These are phyloP conservation scores for Pseudotriccus pelzelni DNA, from an alignment of 2,797 vertebrate species.

Conservation along the genomic window DNA sequence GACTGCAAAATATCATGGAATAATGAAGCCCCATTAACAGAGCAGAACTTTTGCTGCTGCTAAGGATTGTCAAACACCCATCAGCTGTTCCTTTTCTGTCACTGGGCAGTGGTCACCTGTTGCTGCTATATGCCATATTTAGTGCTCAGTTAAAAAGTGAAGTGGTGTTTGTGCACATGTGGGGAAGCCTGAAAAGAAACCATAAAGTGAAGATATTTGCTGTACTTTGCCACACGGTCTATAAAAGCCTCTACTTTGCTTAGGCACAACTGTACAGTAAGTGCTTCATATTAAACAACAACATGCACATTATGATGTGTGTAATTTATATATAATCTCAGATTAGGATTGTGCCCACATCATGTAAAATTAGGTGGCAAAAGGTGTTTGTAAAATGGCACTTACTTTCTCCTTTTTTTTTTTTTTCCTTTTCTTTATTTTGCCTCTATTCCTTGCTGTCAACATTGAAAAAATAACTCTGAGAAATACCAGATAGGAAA, in stretches of 20 bases:
- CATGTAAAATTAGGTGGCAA: constrained; percentile 62
- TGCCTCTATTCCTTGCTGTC: constrained; percentile 34
- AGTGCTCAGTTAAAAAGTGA: not conserved
- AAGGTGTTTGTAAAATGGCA: constrained; percentile 43
- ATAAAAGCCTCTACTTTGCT: constrained; percentile 44
- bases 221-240: not conserved
- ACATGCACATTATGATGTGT: not conserved
- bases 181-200: not conserved
- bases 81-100: not conserved
- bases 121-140: not conserved
- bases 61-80: not conserved
- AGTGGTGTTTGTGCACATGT: not conserved
- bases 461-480: constrained; percentile 34
- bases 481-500: constrained; percentile 36
- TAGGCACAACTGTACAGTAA: constrained; percentile 19
- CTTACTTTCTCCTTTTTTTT: not conserved
- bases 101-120: not conserved
- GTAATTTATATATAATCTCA: constrained; percentile 8
- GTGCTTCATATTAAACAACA: constrained; percentile 59
- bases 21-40: not conserved
- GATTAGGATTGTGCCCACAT: constrained; percentile 55
- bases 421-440: not conserved
- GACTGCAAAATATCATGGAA: not conserved
- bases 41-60: not conserved
- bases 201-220: not conserved